phyloP scores from a whole-genome alignment of 2,797 vertebrate genomes.

The Chaetophractus vellerosus region DNA sequence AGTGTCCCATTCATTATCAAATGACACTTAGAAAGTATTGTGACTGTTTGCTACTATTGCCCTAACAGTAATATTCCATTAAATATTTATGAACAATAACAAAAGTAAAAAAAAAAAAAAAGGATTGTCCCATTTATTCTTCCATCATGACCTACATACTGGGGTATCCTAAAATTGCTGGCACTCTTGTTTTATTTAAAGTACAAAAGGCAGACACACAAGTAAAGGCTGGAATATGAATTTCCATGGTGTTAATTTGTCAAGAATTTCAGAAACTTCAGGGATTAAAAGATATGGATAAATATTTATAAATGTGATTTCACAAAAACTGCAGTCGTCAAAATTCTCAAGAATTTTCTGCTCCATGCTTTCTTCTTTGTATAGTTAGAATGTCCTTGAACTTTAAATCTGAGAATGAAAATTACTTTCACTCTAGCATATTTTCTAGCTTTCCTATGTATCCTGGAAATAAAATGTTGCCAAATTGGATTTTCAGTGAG shows the following conservation, averaged over 20 bases:
- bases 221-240: slow-evolving; percentile 40
- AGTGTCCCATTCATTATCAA: background rate
- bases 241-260: slow-evolving; percentile 75
- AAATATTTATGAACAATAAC: background rate
- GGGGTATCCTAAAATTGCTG: slow-evolving; percentile 17
- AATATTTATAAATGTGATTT: slow-evolving; percentile 83
- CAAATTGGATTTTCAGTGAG: slow-evolving; percentile 9
- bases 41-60: background rate
- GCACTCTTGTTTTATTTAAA: slow-evolving; percentile 71
- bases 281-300: slow-evolving; percentile 76
- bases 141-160: background rate
- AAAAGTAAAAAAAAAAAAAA: background rate
- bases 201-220: background rate
- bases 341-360: slow-evolving; percentile 69
- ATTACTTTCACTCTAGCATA: background rate
- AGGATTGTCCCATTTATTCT: background rate
- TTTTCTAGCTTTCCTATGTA: slow-evolving; percentile 12
- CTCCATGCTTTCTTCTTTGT: slow-evolving; percentile 62
- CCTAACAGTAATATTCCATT: background rate
- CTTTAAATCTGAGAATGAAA: slow-evolving; percentile 74
- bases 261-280: slow-evolving; percentile 66
- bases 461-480: slow-evolving; percentile 52
- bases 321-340: slow-evolving; percentile 62
- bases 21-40: background rate
- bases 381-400: slow-evolving; percentile 59